Conservation (phyloP, 2,113 vertebrate species). For the Marcusenius ussheri region DNA sequence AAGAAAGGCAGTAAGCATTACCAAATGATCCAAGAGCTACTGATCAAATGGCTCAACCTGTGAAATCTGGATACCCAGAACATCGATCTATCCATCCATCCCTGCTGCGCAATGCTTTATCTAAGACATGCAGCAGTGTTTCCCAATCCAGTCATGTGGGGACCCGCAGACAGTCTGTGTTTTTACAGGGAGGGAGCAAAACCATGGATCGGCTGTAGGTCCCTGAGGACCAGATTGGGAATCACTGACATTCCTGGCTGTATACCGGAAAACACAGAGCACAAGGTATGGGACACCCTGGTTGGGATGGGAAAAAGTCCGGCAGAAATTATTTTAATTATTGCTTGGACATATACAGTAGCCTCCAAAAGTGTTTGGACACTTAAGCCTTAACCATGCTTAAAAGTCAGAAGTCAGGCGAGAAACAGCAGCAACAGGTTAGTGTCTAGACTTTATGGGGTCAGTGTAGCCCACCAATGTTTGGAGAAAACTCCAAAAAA, state of each 20-base stretch:
- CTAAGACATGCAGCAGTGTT: background rate
- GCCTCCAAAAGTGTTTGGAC: background rate
- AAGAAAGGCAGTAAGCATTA: background rate
- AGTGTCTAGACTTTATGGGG: background rate
- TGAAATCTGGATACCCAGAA: background rate
- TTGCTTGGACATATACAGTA: background rate
- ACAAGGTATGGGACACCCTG: background rate
- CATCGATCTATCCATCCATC: background rate
- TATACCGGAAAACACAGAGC: background rate
- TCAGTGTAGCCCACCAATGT: background rate
- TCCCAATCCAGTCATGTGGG: background rate
- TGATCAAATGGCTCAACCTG: background rate
- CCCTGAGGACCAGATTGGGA: background rate
- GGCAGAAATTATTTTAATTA: background rate
- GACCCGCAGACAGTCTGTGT: background rate
- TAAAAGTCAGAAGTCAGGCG: background rate
- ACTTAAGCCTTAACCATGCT: background rate
- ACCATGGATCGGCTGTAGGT: background rate
- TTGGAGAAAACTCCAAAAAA: too few species aligned
- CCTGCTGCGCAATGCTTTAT: background rate
- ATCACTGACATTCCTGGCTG: background rate
- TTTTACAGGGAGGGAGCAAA: background rate
- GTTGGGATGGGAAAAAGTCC: background rate
- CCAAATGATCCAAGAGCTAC: background rate
- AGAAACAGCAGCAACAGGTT: background rate